Evolutionary conservation across 2,797 vertebrate species (phyloP).

Genomic region (Trematomus bernacchii): DNA sequence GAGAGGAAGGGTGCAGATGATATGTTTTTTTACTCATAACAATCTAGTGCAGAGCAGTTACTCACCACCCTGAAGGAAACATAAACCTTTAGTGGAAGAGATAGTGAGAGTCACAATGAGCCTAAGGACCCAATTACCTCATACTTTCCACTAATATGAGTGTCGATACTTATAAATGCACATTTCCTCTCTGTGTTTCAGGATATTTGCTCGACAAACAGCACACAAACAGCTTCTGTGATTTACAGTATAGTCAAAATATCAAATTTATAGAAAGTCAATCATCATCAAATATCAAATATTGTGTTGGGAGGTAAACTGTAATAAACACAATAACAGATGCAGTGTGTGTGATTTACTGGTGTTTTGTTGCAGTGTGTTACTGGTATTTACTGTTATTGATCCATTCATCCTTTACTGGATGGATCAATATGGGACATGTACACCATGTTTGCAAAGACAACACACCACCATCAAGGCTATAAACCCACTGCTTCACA

Average conservation of each 20-base stretch:
- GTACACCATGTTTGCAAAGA: conserved; percentile 13
- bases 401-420: conserved; percentile 8
- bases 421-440: conserved; percentile 29
- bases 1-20: conserved; percentile 14
- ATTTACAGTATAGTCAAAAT: neutral
- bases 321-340: neutral
- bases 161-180: conserved; percentile 21
- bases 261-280: neutral
- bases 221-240: neutral
- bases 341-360: neutral
- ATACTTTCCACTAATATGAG: conserved; percentile 23
- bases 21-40: conserved; percentile 9
- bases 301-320: neutral
- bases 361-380: conserved; percentile 1
- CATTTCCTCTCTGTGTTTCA: conserved; percentile 4
- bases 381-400: conserved; percentile 25
- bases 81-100: conserved; percentile 49
- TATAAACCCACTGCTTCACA: neutral
- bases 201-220: neutral
- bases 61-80: conserved; percentile 47
- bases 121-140: conserved; percentile 38
- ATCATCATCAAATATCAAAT: neutral
- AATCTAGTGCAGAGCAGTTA: conserved; percentile 28
- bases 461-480: conserved; percentile 1
- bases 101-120: conserved; percentile 30